Base-by-base conservation (phyloP, 2,113 vertebrate genomes). In the Larimichthys crocea region DNA sequence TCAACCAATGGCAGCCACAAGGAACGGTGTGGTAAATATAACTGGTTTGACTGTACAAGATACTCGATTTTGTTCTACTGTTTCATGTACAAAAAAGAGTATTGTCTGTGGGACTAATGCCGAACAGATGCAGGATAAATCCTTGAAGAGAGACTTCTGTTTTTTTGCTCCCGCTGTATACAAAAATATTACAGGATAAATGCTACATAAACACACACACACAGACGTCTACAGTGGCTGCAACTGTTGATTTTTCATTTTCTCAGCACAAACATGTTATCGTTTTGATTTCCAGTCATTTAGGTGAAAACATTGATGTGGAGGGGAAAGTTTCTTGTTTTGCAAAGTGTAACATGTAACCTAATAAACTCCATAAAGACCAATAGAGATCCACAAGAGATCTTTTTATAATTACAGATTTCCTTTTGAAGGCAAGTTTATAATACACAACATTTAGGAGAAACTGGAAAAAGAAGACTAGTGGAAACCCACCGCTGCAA, bases 41-140 rank as follows among this genome's bases (percentile, higher is more conserved):
- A 85, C 79, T 82, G 79, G 55, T 82, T 83, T 80, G 63, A 70
- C 76, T 83, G 57, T 69, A 83, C 83, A 48, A 63, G 64, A 76
- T 70, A 60, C 76, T 85, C 20, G n/a, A 81, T 40, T 87, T 82
- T 73, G n/a, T 83, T 86, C 86, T 84, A 76, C 83, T 84, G 83
- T 89, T 88, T 89, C 82, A 89, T 70, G 65, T 50, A 40, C 2
- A 67, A 67, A 71, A 73, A 81, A 79, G 35, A 57, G 75, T 67
- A 85, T 86, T 88, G 84, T 89, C 79, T 89, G 83, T 66, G 14
- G 26, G 49, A 50, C 64, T 91, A 89, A 93, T 80, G 80, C 35
- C 15, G 53, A 91, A 79, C 92, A 93, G 92, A 92, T 92, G 92
- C 29, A 57, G 74, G 61, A 64, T 57, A 70, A 64, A 74, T 56